Percentiles rank a stretch among this genome's conserved stretches.
Conservation (phyloP, 2,888 invertebrate species). For the Cacoxenus indagator region DNA sequence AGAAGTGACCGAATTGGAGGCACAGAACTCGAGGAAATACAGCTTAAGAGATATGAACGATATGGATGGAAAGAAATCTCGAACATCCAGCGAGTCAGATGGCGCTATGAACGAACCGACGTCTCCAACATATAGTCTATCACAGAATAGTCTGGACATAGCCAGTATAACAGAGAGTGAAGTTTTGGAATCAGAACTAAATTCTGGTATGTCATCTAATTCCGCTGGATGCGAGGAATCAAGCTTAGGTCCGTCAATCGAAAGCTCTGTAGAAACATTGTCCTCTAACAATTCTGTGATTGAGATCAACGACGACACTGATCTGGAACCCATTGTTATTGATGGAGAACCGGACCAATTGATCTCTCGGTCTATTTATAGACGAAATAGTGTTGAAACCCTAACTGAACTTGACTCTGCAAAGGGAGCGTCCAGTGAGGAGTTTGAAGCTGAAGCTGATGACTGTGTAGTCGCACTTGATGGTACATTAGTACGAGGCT, state of each 20-base stretch:
- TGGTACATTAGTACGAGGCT: slow-evolving; percentile 49
- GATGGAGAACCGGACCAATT: neutral
- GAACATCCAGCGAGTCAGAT: neutral
- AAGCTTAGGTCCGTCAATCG: neutral
- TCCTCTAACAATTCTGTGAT: neutral
- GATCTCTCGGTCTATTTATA: slow-evolving; percentile 34
- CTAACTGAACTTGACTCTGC: slow-evolving; percentile 50
- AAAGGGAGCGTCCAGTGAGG: slow-evolving; percentile 47
- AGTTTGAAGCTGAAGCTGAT: slow-evolving; percentile 40
- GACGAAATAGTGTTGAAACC: slow-evolving; percentile 51
- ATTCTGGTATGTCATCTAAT: neutral
- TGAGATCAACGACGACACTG: neutral
- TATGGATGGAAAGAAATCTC: neutral
- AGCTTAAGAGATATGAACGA: too few species aligned
- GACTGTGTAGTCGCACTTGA: slow-evolving; percentile 53
- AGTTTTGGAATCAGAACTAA: neutral
- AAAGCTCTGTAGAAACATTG: neutral
- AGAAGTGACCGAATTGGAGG: too few species aligned
- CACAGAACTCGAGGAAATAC: too few species aligned
- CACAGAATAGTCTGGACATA: neutral
- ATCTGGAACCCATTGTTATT: too few species aligned
- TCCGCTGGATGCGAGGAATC: neutral
- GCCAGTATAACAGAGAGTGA: neutral
- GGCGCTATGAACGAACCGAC: neutral
- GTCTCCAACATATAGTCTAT: neutral